Evolutionary conservation across 1,140 invertebrate genomes (phyloP).

Genomic region (Drosophila parabipectinata): DNA sequence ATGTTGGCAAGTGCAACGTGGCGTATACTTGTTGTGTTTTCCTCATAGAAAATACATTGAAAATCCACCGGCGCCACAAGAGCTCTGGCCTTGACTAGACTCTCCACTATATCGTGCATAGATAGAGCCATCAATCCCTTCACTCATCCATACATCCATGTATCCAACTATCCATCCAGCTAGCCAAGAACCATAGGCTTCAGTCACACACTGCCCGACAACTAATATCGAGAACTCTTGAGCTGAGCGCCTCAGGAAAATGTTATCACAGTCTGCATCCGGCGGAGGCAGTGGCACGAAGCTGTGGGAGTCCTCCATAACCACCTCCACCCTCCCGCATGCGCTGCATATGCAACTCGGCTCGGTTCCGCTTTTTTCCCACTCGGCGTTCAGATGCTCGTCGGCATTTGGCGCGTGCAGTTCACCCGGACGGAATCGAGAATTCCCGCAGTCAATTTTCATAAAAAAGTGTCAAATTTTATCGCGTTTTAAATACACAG

Average conservation of each 20-base stretch:
- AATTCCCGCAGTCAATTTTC: not conserved
- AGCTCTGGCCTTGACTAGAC: conserved; percentile 23
- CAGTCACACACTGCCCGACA: conserved; percentile 25
- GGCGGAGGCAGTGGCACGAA: conserved; percentile 38
- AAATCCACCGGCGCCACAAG: conserved; percentile 35
- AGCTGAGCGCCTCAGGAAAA: conserved; percentile 61
- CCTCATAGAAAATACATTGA: conserved; percentile 47
- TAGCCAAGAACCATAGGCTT: conserved; percentile 21
- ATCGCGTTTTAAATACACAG: conserved; percentile 9
- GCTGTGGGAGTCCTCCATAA: not conserved
- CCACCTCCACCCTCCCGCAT: not conserved
- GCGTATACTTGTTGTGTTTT: conserved; percentile 56
- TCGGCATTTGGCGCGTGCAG: conserved; percentile 77
- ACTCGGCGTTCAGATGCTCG: conserved; percentile 68
- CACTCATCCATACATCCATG: conserved; percentile 24
- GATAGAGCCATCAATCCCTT: not conserved
- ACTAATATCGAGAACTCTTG: conserved; percentile 63
- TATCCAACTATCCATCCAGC: conserved; percentile 6
- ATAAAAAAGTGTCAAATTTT: conserved; percentile 9
- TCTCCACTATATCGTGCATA: conserved; percentile 23
- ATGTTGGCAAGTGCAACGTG: conserved; percentile 47
- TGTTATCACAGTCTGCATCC: conserved; percentile 81
- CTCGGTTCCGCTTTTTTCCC: conserved; percentile 28
- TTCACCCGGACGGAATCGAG: conserved; percentile 38
- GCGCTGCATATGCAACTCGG: conserved; percentile 39